Percentiles rank a stretch among this genome's conserved stretches.
phyloP scores from a whole-genome alignment of 2,888 invertebrate genomes.

The Ennomos erosarius region DNA sequence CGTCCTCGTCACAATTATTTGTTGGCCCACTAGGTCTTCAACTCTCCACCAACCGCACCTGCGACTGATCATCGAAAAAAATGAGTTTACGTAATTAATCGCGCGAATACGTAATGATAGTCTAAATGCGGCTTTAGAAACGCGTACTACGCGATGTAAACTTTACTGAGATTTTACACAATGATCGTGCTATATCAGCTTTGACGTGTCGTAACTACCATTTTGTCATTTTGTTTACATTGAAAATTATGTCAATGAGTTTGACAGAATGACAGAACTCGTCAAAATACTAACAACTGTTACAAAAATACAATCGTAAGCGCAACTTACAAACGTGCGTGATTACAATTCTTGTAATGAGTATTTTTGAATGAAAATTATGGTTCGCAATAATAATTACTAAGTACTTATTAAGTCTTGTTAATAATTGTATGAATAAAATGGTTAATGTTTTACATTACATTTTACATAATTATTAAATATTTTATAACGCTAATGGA shows the following conservation, averaged over 20 bases:
- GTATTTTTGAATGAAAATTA: neutral
- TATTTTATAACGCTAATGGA: slow-evolving; percentile 1
- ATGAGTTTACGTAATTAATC: slow-evolving; percentile 52
- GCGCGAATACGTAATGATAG: slow-evolving; percentile 35
- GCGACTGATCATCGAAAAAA: slow-evolving; percentile 39
- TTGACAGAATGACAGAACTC: slow-evolving; percentile 3
- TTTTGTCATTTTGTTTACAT: slow-evolving; percentile 7
- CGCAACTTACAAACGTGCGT: no score
- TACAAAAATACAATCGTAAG: neutral
- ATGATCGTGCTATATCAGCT: slow-evolving; percentile 44
- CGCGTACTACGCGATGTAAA: slow-evolving; percentile 39
- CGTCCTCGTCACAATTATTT: slow-evolving; percentile 62
- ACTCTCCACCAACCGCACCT: slow-evolving; percentile 42
- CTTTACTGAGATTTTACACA: slow-evolving; percentile 36
- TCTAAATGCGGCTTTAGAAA: slow-evolving; percentile 46
- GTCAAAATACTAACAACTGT: neutral
- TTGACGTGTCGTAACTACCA: slow-evolving; percentile 21
- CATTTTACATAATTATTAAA: neutral
- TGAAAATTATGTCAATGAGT: slow-evolving; percentile 17
- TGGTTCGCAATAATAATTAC: neutral
- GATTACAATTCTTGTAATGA: neutral
- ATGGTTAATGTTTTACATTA: neutral
- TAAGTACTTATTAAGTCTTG: neutral
- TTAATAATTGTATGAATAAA: neutral
- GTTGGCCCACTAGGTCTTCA: slow-evolving; percentile 50